Conservation (phyloP, 53 echinoderm and acorn worm genomes). For the Actinopyga echinites region DNA sequence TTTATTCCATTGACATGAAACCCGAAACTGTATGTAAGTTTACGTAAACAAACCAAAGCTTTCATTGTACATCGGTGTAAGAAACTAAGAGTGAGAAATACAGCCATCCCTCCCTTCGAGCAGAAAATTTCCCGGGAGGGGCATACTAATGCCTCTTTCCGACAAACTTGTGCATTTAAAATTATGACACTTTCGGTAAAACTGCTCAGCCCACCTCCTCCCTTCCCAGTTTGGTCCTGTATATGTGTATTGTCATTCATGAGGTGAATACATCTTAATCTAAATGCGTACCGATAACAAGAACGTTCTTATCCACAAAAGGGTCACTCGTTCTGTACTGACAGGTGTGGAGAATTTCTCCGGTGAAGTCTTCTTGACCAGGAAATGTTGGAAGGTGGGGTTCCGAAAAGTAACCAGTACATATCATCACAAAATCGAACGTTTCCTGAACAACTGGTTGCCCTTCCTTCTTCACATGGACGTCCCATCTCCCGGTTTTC, state of each 20-base stretch:
- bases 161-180: no score
- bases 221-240: neutral
- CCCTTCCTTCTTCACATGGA: neutral
- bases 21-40: no score
- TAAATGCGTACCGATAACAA: slow-evolving; percentile 22
- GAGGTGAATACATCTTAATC: no score
- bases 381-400: neutral
- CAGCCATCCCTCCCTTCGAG: no score
- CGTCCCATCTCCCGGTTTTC: neutral
- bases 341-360: slow-evolving; percentile 7
- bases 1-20: no score
- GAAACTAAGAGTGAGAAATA: no score
- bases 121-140: no score
- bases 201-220: neutral
- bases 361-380: neutral
- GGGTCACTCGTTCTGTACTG: slow-evolving; percentile 3
- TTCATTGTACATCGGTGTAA: no score
- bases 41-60: no score
- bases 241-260: no score
- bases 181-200: neutral
- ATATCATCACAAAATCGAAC: slow-evolving; percentile 28
- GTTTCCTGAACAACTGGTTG: neutral
- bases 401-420: slow-evolving; percentile 5
- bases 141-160: no score
- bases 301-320: neutral